Percentiles rank a stretch among this genome's conserved stretches.
Evolutionary conservation across 1,140 invertebrate genomes (phyloP).

Genomic region (Neomicropteryx cornuta): DNA sequence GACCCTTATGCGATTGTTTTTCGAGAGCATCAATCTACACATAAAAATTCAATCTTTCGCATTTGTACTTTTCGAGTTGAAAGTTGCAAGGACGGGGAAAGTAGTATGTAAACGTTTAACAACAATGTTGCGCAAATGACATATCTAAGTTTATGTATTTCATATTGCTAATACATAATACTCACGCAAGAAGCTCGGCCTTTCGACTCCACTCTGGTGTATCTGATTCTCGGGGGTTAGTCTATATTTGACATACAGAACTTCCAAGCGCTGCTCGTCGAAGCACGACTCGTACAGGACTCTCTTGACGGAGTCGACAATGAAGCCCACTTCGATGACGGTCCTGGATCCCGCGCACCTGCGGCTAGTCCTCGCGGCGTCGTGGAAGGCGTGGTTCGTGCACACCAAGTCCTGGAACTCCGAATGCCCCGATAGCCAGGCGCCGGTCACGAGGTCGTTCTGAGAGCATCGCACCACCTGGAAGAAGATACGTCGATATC

Average conservation of each 20-base stretch:
- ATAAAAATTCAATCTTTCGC: no score
- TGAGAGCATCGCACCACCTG: slow-evolving; percentile 23
- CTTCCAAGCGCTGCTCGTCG: slow-evolving; percentile 24
- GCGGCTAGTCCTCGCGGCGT: slow-evolving; percentile 17
- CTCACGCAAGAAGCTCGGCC: slow-evolving; percentile 28
- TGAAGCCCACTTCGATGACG: slow-evolving; percentile 18
- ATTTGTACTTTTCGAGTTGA: no score
- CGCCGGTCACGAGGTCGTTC: slow-evolving; percentile 19
- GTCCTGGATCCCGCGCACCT: slow-evolving; percentile 14
- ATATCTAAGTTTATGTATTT: no score
- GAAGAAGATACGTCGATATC: no score
- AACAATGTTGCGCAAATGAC: no score
- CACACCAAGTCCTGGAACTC: slow-evolving; percentile 24
- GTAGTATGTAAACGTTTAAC: no score
- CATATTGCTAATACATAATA: no score
- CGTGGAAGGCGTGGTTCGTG: slow-evolving; percentile 18
- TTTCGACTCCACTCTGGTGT: slow-evolving; percentile 24
- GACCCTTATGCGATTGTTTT: no score
- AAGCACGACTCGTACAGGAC: slow-evolving; percentile 29
- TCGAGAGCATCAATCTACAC: no score
- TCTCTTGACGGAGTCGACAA: slow-evolving; percentile 23
- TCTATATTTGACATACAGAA: slow-evolving; percentile 27
- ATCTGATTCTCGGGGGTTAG: slow-evolving; percentile 22
- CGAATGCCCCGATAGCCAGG: slow-evolving; percentile 24
- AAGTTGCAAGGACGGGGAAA: no score